Percentiles rank a stretch among this genome's conserved stretches.
These are phyloP conservation scores for Syngnathoides biaculeatus DNA, from an alignment of 2,113 vertebrate species.

Conservation along the genomic window DNA sequence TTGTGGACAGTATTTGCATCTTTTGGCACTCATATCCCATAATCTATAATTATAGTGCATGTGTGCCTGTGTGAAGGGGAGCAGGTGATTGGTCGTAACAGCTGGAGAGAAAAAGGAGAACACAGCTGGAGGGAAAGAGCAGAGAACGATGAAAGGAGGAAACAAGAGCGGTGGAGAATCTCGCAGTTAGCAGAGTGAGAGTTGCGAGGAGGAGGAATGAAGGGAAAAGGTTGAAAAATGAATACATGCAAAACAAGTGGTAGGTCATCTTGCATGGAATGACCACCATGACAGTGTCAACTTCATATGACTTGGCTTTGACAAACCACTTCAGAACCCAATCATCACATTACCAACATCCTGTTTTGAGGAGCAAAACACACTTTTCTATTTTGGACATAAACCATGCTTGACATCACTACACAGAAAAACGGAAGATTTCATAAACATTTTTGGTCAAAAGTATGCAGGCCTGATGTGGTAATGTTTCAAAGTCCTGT, in stretches of 20 bases:
- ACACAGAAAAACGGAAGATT: too few species aligned
- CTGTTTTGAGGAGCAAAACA: too few species aligned
- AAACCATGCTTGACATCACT: too few species aligned
- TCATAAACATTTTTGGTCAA: too few species aligned
- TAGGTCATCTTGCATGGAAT: neutral
- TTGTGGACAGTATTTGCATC: conserved; percentile 31
- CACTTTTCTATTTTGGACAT: too few species aligned
- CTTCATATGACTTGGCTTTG: neutral
- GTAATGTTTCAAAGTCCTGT: neutral
- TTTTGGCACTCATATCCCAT: conserved; percentile 23
- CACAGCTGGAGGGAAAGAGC: conserved; percentile 49
- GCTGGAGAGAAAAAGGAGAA: conserved; percentile 49
- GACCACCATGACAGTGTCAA: neutral
- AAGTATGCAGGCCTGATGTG: neutral
- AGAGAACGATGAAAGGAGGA: neutral
- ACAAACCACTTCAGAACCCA: neutral
- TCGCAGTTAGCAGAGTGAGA: neutral
- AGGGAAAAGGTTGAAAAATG: neutral
- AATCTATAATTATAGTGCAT: conserved; percentile 35
- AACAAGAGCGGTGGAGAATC: neutral
- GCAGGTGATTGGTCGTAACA: conserved; percentile 59
- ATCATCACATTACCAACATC: neutral
- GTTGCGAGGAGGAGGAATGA: neutral
- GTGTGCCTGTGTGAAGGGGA: conserved; percentile 24
- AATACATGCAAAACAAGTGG: neutral